Conservation (phyloP, 2,113 vertebrate genomes). For the Pteronura brasiliensis region DNA sequence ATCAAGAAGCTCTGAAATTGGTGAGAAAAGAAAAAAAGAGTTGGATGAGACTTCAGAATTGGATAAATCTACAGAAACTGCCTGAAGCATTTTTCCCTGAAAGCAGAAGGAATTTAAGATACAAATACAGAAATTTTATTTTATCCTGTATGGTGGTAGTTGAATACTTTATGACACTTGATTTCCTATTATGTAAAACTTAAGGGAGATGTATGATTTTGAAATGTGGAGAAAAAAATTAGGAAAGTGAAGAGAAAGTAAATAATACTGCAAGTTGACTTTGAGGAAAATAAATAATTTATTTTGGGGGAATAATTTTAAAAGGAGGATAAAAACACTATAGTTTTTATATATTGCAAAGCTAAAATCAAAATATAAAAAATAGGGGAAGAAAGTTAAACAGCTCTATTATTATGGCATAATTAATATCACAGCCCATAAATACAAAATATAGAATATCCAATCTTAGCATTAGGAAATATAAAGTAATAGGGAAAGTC, state of each 20-base stretch:
- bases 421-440: neutral
- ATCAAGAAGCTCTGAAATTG: neutral
- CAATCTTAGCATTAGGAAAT: neutral
- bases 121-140: neutral
- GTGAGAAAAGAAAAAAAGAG: neutral
- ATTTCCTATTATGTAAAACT: neutral
- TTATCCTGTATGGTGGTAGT: neutral
- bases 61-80: neutral
- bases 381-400: neutral
- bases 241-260: neutral
- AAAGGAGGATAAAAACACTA: neutral
- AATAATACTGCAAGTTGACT: neutral
- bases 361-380: neutral
- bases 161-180: neutral
- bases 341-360: neutral
- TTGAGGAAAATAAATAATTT: neutral
- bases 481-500: neutral
- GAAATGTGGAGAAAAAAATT: neutral
- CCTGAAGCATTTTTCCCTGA: neutral
- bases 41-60: neutral
- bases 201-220: neutral
- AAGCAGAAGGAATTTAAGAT: neutral
- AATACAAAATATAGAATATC: neutral
- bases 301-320: neutral
- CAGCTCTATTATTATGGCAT: neutral